These are phyloP conservation scores for Malacoctenus gilli DNA, from an alignment of 2,797 vertebrate genomes.

Conservation along the genomic window DNA sequence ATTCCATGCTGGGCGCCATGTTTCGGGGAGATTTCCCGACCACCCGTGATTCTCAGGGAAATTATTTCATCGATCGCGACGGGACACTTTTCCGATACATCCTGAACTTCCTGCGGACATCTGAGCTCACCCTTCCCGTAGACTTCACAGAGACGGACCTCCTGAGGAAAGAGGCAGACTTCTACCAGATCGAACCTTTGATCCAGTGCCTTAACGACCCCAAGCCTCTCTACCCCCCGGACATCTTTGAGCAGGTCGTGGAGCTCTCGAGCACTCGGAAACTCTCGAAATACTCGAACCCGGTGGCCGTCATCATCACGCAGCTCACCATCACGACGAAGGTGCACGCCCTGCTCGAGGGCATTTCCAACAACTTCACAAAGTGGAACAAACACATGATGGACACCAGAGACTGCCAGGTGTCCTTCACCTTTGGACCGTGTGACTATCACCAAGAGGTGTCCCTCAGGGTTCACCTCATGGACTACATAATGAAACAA, in stretches of 20 bases:
- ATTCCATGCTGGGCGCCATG: slow-evolving; percentile 99
- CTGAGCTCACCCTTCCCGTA: slow-evolving; percentile 93
- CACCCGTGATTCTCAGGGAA: slow-evolving; percentile 92
- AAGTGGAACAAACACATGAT: slow-evolving; percentile 99
- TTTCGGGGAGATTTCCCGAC: slow-evolving; percentile 98
- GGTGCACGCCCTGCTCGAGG: slow-evolving; percentile 93
- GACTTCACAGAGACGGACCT: slow-evolving; percentile 98
- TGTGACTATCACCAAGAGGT: slow-evolving; percentile 99
- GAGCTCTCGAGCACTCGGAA: slow-evolving; percentile 98
- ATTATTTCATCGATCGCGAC: slow-evolving; percentile 98
- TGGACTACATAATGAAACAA: slow-evolving; percentile 99
- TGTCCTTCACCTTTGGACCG: slow-evolving; percentile 98
- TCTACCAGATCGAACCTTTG: slow-evolving; percentile 97
- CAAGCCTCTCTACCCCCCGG: slow-evolving; percentile 93
- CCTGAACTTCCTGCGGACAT: slow-evolving; percentile 97
- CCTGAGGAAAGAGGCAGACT: slow-evolving; percentile 96
- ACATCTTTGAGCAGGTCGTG: slow-evolving; percentile 97
- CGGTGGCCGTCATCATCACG: slow-evolving; percentile 97
- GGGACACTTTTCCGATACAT: slow-evolving; percentile 97
- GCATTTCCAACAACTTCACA: slow-evolving; percentile 96
- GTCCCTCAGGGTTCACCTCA: slow-evolving; percentile 93
- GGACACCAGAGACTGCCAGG: slow-evolving; percentile 98
- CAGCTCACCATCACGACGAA: slow-evolving; percentile 97
- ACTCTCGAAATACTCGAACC: slow-evolving; percentile 98
- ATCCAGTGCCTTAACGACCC: slow-evolving; percentile 96